Evolutionary conservation across 2,888 invertebrate genomes (phyloP), one percentile per base, ranked within the genome.

Genomic region (Cataglyphis cursor): DNA sequence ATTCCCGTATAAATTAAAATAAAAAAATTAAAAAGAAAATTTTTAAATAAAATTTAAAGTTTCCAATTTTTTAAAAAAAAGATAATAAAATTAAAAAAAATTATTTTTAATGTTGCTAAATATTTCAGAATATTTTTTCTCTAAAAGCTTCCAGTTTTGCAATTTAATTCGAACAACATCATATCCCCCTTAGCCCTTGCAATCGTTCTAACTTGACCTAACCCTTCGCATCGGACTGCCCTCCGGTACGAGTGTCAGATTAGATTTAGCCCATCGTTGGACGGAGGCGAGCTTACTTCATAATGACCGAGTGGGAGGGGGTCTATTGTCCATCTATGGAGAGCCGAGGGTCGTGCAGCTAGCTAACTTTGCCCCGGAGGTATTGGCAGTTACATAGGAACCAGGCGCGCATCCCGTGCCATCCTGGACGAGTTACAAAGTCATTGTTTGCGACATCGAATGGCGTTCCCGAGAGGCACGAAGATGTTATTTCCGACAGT

Each of bases 231-330:
- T 15, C n/a, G 68, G 64, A 66, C 31, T 78, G 57, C 81, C 85
- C 90, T 90, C 73, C 62, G 83, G 88, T 87, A 86, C 89, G 89
- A 91, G 90, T 90, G 91, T 92, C 90, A 90, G 92, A 93, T 94
- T 93, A 93, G 91, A 94, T 94, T 94, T 91, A 90, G 91, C 90
- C 51, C 91, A 85, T 90, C 87, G 88, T 85, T 89, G 87, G 90
- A 89, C 87, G 90, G 89, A 89, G 89, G 87, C 88, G 86, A 89
- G 92, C 89, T 92, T 91, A 87, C 89, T 93, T 91, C 91, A 90
- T 94, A 94, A 93, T 93, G 92, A 93, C 91, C 87, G 86, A 81
- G 83, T 88, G 84, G 83, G 82, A 81, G 82, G 86, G 85, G 84
- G 75, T 73, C 85, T 88, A 90, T 92, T 91, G 92, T 92, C 89